Conservation (phyloP, 2,888 invertebrate species). For the Caenorhabditis panamensis region DNA sequence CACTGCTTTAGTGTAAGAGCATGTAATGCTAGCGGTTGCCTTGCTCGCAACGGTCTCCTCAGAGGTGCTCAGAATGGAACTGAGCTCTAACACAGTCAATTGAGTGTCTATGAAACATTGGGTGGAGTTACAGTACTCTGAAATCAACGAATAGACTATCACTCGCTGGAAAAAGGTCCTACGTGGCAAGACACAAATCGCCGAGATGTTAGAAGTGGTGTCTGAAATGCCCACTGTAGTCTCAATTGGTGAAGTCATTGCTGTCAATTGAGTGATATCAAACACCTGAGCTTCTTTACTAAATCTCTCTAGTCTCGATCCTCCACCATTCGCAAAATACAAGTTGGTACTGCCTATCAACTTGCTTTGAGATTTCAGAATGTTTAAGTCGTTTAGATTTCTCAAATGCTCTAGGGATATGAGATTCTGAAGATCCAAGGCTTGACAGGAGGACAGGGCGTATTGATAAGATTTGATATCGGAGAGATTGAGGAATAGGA, state of each 20-base stretch:
- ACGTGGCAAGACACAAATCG: slow-evolving; percentile 58
- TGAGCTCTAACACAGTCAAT: slow-evolving; percentile 31
- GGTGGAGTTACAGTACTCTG: slow-evolving; percentile 54
- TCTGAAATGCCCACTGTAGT: slow-evolving; percentile 47
- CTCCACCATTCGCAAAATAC: slow-evolving; percentile 58
- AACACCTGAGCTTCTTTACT: slow-evolving; percentile 40
- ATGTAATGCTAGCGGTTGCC: slow-evolving; percentile 30
- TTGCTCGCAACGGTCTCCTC: slow-evolving; percentile 15
- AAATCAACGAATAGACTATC: neutral
- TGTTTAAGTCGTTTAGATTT: slow-evolving; percentile 27
- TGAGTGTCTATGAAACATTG: slow-evolving; percentile 31
- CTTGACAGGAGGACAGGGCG: slow-evolving; percentile 47
- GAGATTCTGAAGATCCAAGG: slow-evolving; percentile 31
- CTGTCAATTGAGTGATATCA: slow-evolving; percentile 39
- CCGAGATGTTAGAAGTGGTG: slow-evolving; percentile 38
- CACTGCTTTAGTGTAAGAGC: slow-evolving; percentile 35
- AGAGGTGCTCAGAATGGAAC: slow-evolving; percentile 19
- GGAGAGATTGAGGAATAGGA: slow-evolving; percentile 17
- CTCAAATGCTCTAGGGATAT: slow-evolving; percentile 43
- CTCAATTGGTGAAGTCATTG: slow-evolving; percentile 32
- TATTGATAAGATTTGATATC: slow-evolving; percentile 46
- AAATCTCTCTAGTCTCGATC: slow-evolving; percentile 30
- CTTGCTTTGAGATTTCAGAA: neutral
- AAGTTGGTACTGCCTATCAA: neutral
- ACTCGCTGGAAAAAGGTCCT: neutral